phyloP scores from a whole-genome alignment of 1,140 invertebrate genomes.

The Megalonaias nervosa region DNA sequence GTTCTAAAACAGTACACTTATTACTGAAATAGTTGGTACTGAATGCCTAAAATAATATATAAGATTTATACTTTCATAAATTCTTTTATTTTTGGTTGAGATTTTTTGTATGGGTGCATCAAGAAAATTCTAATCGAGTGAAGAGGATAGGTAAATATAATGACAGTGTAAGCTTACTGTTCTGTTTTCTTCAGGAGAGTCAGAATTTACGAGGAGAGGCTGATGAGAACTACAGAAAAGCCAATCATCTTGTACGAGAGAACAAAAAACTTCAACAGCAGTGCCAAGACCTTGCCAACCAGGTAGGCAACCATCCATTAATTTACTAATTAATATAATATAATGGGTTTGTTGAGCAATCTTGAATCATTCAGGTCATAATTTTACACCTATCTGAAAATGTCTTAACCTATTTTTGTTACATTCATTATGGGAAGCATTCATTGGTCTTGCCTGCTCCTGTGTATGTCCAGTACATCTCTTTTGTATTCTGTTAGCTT shows the following conservation, averaged over 20 bases:
- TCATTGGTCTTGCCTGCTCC: too few species aligned
- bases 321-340: neutral
- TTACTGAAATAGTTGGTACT: neutral
- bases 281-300: constrained; percentile 82
- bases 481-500: too few species aligned
- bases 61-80: neutral
- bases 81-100: neutral
- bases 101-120: neutral
- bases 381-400: too few species aligned
- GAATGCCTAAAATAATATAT: neutral
- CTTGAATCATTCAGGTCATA: too few species aligned
- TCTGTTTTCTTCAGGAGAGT: constrained; percentile 75
- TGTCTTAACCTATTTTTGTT: too few species aligned
- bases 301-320: constrained; percentile 73
- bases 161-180: neutral
- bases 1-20: too few species aligned
- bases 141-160: neutral
- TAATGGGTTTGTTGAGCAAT: too few species aligned
- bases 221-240: constrained; percentile 80
- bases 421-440: too few species aligned
- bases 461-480: too few species aligned
- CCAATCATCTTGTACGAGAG: constrained; percentile 81
- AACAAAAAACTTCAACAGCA: constrained; percentile 84
- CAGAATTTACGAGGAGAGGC: constrained; percentile 80
- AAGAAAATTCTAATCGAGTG: neutral